Evolutionary conservation across 2,797 vertebrate genomes (phyloP).

Genomic region (Margarornis squamiger): DNA sequence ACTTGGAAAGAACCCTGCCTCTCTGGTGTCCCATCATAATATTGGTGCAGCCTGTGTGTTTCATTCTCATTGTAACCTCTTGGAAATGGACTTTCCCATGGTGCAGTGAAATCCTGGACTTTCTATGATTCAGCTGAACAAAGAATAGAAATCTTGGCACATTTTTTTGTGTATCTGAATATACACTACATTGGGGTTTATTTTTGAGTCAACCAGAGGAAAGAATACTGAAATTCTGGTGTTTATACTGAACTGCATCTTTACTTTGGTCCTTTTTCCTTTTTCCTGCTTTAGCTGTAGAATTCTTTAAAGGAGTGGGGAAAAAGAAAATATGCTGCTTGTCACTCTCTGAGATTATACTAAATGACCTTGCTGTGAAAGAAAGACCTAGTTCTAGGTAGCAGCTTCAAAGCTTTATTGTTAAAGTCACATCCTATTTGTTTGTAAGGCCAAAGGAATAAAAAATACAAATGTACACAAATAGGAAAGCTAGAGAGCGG

Average conservation of each 20-base stretch:
- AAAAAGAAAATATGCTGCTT: background rate
- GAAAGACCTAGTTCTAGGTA: background rate
- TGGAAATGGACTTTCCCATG: background rate
- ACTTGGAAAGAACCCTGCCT: background rate
- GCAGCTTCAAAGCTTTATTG: background rate
- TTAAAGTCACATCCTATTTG: background rate
- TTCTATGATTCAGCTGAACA: background rate
- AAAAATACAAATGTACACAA: background rate
- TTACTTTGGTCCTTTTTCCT: background rate
- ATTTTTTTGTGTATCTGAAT: background rate
- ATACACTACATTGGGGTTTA: background rate
- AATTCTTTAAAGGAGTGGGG: background rate
- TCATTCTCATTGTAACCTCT: background rate
- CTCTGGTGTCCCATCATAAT: background rate
- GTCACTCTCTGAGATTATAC: background rate
- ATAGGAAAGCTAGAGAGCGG: background rate
- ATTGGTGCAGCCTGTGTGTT: accelerated
- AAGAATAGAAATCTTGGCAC: background rate
- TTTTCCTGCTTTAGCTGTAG: background rate
- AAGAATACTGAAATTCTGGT: background rate
- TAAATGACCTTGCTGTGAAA: background rate
- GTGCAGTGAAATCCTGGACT: background rate
- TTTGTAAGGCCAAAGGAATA: background rate
- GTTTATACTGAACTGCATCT: background rate
- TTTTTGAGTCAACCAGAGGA: background rate